Evolutionary conservation across 1,140 invertebrate species (phyloP), one percentile per base, ranked within the genome.

Genomic region (Hyles euphorbiae): DNA sequence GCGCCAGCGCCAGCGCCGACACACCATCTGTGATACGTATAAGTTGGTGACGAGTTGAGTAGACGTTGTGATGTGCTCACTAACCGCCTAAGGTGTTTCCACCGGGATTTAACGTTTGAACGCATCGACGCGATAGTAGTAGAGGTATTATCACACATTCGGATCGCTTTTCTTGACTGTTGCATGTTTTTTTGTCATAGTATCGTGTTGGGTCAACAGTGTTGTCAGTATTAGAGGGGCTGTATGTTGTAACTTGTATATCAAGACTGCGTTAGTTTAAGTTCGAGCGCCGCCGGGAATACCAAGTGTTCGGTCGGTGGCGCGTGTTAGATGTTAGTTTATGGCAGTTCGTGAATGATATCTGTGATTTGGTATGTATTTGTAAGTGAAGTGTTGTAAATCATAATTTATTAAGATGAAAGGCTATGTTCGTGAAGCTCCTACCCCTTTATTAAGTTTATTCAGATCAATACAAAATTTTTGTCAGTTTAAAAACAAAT

Each of bases 281-380:
- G 76, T 53, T 34, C 34, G 32, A 9, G 56, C 47, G 40, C 53
- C 51, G 61, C 58, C 65, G 63, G 63, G 52, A 57, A 47, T 33
- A 34, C 43, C 54, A 57, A n/a, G 46, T 48, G 46, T 48, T 48
- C n/a, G 12, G n/a, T 5, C 8, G 12, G 7, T 2, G 36, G 36
- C 36, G 36, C 36, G 36, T 8, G 58, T 64, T 65, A 53, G 44
- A 56, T 49, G 53, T 64, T 65, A 64, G 56, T 61, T 61, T 65
- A 56, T 74, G 79, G 75, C 77, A 78, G 76, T 80, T 86, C 69
- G 73, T 59, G 69, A 78, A 78, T 60, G 74, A 68, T 85, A 84
- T 86, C 82, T 88, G 85, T 88, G 85, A 88, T 88, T 88, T 71
- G 78, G 75, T 84, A 76, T 70, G 75, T 84, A 76, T 70, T 74